Percentiles rank a stretch among this genome's conserved stretches.
These are phyloP conservation scores for Arge pagana DNA, from an alignment of 2,888 invertebrate genomes.

Conservation along the genomic window DNA sequence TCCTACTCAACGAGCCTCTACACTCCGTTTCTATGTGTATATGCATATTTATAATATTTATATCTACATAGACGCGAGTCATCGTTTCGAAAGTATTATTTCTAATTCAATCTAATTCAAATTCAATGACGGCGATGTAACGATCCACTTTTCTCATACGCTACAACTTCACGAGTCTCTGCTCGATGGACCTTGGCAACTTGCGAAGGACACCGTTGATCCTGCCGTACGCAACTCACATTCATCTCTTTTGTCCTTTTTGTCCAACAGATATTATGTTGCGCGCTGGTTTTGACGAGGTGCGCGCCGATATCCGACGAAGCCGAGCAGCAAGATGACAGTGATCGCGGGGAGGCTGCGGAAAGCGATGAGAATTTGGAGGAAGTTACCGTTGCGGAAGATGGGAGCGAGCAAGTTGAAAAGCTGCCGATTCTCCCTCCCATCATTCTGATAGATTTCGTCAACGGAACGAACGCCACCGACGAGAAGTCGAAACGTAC, in stretches of 20 bases:
- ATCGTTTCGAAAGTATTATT: too few species aligned
- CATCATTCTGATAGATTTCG: conserved; percentile 51
- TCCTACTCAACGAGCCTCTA: too few species aligned
- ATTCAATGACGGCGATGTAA: too few species aligned
- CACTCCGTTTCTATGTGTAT: too few species aligned
- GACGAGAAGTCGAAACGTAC: conserved; percentile 66
- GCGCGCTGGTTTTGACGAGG: conserved; percentile 36
- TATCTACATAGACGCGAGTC: too few species aligned
- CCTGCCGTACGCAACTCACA: too few species aligned
- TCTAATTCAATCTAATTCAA: too few species aligned
- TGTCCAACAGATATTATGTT: conserved; percentile 37
- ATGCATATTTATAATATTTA: too few species aligned
- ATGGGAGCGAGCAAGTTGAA: conserved; percentile 25
- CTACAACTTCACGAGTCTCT: too few species aligned
- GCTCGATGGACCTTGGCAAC: too few species aligned
- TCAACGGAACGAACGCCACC: conserved; percentile 39
- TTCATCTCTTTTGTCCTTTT: background rate
- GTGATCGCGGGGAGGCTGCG: conserved; percentile 21
- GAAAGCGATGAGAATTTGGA: conserved; percentile 22
- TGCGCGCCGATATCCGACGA: conserved; percentile 27
- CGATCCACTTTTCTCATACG: too few species aligned
- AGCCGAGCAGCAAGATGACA: conserved; percentile 17
- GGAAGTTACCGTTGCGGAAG: conserved; percentile 13
- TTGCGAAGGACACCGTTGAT: too few species aligned
- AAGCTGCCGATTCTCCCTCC: conserved; percentile 49